Conservation (phyloP, 2,888 invertebrate species). For the Amphipyra berbera region DNA sequence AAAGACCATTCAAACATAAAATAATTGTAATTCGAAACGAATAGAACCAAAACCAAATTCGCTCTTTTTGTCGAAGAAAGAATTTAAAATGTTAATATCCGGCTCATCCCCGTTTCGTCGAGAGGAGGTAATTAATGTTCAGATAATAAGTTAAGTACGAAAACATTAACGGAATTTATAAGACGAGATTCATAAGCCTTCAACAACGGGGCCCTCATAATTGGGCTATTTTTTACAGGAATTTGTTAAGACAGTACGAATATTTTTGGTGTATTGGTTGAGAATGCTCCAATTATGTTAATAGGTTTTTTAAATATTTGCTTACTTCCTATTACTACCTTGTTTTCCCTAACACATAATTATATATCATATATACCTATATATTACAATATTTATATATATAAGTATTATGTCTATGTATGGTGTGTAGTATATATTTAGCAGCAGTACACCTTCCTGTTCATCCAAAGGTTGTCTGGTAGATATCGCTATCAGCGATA, state of each 20-base stretch:
- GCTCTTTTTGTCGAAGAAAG: slow-evolving; percentile 25
- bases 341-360: too few relatives aligned
- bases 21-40: slow-evolving; percentile 10
- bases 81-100: slow-evolving; percentile 58
- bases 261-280: slow-evolving; percentile 35
- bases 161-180: slow-evolving; percentile 66
- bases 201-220: slow-evolving; percentile 56
- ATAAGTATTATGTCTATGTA: too few relatives aligned
- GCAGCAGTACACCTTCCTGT: too few relatives aligned
- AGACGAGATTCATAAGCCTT: slow-evolving; percentile 65
- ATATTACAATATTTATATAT: too few relatives aligned
- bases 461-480: too few relatives aligned
- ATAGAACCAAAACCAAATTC: slow-evolving; percentile 21
- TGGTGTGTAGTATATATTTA: too few relatives aligned
- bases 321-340: too few relatives aligned
- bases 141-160: slow-evolving; percentile 69
- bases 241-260: slow-evolving; percentile 41
- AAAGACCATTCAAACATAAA: not conserved
- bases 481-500: too few relatives aligned
- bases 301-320: not conserved
- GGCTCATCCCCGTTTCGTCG: slow-evolving; percentile 51
- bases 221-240: slow-evolving; percentile 63
- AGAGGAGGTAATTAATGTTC: slow-evolving; percentile 64
- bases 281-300: not conserved
- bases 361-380: too few relatives aligned